phyloP scores from a whole-genome alignment of 2,888 invertebrate species.

The Idaea biselata region DNA sequence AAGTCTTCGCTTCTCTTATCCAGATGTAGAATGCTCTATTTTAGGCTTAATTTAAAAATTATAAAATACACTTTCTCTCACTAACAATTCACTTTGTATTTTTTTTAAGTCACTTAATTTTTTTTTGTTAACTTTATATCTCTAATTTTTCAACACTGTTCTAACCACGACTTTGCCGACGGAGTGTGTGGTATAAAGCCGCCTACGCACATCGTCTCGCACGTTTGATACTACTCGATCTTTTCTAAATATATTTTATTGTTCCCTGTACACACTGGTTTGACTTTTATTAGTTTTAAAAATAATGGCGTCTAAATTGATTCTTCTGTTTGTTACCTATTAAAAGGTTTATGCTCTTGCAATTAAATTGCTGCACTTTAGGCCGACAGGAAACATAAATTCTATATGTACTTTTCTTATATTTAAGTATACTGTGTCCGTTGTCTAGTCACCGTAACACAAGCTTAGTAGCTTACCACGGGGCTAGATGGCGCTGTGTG shows the following conservation, averaged over 20 bases:
- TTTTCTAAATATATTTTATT: slow-evolving; percentile 37
- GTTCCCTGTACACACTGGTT: slow-evolving; percentile 14
- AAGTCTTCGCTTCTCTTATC: too few relatives aligned
- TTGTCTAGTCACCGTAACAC: too few relatives aligned
- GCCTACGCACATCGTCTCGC: background rate
- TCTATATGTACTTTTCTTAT: too few relatives aligned
- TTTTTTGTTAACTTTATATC: background rate
- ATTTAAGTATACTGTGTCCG: too few relatives aligned
- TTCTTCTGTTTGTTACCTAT: background rate
- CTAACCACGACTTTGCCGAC: background rate
- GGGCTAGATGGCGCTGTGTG: too few relatives aligned
- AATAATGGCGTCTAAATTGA: background rate
- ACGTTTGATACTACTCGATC: slow-evolving; percentile 19
- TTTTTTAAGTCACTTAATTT: background rate
- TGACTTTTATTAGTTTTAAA: background rate
- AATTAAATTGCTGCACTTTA: too few relatives aligned
- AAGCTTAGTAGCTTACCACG: too few relatives aligned
- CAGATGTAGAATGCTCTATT: background rate
- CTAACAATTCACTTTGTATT: background rate
- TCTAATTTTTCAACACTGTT: background rate
- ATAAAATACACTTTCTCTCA: background rate
- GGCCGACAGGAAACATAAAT: too few relatives aligned
- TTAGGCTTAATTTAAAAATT: background rate
- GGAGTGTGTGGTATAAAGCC: background rate
- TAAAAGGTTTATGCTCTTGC: too few relatives aligned